phyloP scores from a whole-genome alignment of 1,140 invertebrate species.

The Drosophila yakuba region DNA sequence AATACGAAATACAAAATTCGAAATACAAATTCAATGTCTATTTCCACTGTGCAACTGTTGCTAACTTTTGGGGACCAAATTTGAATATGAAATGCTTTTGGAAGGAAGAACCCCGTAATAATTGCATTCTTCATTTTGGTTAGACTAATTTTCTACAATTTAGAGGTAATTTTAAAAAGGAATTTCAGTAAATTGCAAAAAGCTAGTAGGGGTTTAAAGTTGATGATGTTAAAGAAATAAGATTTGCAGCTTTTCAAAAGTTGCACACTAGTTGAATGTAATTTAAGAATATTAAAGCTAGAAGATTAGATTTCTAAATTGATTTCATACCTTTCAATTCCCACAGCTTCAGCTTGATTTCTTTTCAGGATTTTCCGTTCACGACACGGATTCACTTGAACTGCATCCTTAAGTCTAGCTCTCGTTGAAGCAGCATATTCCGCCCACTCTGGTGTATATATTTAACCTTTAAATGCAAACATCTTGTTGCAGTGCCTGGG shows the following conservation, averaged over 20 bases:
- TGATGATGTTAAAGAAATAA: too few species aligned
- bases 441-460: background rate
- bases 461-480: background rate
- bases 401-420: too few species aligned
- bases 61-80: too few species aligned
- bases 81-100: slow-evolving; percentile 5
- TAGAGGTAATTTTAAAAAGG: background rate
- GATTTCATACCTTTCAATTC: background rate
- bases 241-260: too few species aligned
- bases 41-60: slow-evolving; percentile 9
- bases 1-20: background rate
- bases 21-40: background rate
- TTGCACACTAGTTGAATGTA: background rate
- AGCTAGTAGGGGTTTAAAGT: too few species aligned
- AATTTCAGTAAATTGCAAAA: background rate
- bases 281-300: background rate
- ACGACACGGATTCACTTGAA: too few species aligned
- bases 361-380: too few species aligned
- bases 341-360: too few species aligned
- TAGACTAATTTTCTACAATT: background rate
- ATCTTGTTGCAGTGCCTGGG: background rate
- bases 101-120: background rate
- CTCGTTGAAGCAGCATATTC: background rate
- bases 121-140: background rate
- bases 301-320: too few species aligned